Conservation (phyloP, 2,888 invertebrate species). For the Drosophila prostipennis region DNA sequence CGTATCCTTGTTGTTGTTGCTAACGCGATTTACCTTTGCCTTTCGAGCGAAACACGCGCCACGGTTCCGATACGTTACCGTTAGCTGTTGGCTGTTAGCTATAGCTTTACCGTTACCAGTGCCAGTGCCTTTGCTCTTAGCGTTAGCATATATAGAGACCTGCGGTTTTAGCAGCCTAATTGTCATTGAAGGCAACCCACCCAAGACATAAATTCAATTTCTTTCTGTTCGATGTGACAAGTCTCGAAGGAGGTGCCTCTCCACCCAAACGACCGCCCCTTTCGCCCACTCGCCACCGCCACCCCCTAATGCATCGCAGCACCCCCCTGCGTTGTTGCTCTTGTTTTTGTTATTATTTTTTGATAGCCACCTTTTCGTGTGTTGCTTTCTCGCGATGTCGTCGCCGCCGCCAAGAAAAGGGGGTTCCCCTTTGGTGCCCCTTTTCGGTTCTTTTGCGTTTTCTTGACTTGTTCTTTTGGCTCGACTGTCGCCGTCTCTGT, state of each 20-base stretch:
- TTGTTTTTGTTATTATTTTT: constrained; percentile 54
- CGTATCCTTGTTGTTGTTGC: constrained; percentile 61
- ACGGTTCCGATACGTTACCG: constrained; percentile 16
- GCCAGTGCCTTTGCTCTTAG: not conserved
- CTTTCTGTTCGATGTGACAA: constrained; percentile 60
- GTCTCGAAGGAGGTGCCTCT: constrained; percentile 28
- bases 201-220: constrained; percentile 65
- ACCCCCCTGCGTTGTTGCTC: not conserved
- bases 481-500: constrained; percentile 36
- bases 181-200: constrained; percentile 59
- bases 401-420: constrained; percentile 24
- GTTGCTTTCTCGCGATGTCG: constrained; percentile 48
- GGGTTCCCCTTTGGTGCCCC: not conserved
- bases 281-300: constrained; percentile 15
- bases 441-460: constrained; percentile 16
- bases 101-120: constrained; percentile 9
- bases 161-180: constrained; percentile 54
- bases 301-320: constrained; percentile 13
- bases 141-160: constrained; percentile 6
- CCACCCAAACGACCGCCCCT: not conserved
- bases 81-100: constrained; percentile 9
- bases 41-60: constrained; percentile 59
- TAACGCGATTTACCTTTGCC: constrained; percentile 62
- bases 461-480: constrained; percentile 39
- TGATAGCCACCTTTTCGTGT: constrained; percentile 59